Base-by-base conservation (phyloP, 2,113 vertebrate genomes). In the Mobula birostris region DNA sequence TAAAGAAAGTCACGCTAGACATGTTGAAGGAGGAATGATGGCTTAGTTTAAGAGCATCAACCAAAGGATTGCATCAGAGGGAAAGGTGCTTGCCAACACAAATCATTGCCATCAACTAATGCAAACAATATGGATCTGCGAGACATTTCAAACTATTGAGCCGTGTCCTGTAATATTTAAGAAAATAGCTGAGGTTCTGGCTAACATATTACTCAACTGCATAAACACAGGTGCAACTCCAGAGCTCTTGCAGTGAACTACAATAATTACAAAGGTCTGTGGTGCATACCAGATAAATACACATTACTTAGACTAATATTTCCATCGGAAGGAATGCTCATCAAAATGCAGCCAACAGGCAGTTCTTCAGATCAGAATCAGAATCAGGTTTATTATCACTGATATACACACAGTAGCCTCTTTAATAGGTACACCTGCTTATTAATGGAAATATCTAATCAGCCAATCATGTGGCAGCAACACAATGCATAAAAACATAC, bases 11-110 rank as follows among this genome's bases (percentile, higher is more conserved):
- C 85, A 29, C 74, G 91, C 91, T 36, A 93, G 12, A 2, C 27
- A 5, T 27, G 70, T 48, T 74, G 36, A 93, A 93, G 74, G 36
- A 56, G 21, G 40, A 56, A 93, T 24, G 74, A 74, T 29, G 91
- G 40, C 40, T 74, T 70, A 56, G 29, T 29, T 74, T 74, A 74
- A 93, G 48, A 70, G 32, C 68, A 93, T 93, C 91, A 93, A 48
- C 70, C 68, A 40, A 48, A 74, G 48, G 32, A 36, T 93, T 93
- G 66, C 27, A 40, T 48, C 21, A 56, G 91, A 66, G 4, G 27
- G 70, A 29, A 72, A 74, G 68, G 91, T 76, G 70, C 36, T 12
- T 74, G 91, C 91, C 91, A 93, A 93, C 36, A 93, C 68, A 93
- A 48, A 93, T 56, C 40, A 29, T 17, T 74, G 85, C 32, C 91